These are phyloP conservation scores for Drosophila nr. fundita DNA, from an alignment of 2,888 invertebrate genomes.

Conservation along the genomic window DNA sequence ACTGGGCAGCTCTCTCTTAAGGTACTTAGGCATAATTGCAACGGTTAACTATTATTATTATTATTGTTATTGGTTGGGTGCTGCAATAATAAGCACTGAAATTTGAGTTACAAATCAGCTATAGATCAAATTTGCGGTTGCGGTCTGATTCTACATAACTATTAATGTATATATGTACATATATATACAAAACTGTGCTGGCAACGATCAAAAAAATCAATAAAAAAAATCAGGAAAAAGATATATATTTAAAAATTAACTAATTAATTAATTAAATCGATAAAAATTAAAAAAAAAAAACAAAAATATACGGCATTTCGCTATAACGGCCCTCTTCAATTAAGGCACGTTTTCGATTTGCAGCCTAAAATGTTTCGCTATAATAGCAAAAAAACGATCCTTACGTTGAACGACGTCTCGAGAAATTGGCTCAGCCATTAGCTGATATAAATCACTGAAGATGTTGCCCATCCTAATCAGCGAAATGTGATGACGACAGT, in stretches of 20 bases:
- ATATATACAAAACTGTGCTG: background rate
- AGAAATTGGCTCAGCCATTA: too few relatives aligned
- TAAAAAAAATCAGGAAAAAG: accelerated
- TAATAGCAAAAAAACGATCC: too few relatives aligned
- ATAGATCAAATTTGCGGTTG: slow-evolving; percentile 8
- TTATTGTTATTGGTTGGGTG: background rate
- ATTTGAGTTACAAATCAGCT: background rate
- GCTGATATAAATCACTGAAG: too few relatives aligned
- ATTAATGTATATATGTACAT: background rate
- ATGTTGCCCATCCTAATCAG: too few relatives aligned
- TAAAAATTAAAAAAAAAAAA: too few relatives aligned
- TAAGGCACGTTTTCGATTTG: too few relatives aligned
- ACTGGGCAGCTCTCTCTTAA: background rate
- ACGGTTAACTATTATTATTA: background rate
- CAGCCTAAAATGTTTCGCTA: too few relatives aligned
- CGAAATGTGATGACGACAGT: too few relatives aligned
- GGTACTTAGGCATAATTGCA: background rate
- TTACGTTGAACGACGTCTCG: too few relatives aligned
- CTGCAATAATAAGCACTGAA: slow-evolving; percentile 4
- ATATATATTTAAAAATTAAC: background rate
- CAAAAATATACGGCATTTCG: too few relatives aligned
- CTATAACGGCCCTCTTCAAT: too few relatives aligned
- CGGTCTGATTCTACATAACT: background rate
- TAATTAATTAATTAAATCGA: too few relatives aligned
- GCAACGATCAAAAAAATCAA: background rate